Conservation (phyloP, 1,140 invertebrate species). For the Zeugodacus cucurbitae region DNA sequence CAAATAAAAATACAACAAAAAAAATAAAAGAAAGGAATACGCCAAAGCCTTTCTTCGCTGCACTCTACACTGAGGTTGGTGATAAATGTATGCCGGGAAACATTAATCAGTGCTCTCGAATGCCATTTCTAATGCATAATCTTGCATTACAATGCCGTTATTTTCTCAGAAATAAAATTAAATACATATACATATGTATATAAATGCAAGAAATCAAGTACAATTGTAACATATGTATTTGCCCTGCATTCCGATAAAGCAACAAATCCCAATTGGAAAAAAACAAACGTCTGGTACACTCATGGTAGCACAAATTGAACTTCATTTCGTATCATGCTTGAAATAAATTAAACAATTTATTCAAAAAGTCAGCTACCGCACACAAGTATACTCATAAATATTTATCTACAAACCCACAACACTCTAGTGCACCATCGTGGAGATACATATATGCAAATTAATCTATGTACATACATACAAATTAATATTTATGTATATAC, state of each 20-base stretch:
- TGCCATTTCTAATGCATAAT: neutral
- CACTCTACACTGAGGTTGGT: neutral
- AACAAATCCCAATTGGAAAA: too few relatives aligned
- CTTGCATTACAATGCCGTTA: neutral
- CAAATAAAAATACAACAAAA: too few relatives aligned
- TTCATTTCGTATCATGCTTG: neutral
- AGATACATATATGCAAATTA: too few relatives aligned
- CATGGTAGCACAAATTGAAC: neutral
- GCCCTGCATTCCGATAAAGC: too few relatives aligned
- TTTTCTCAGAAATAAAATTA: neutral
- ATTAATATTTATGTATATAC: neutral
- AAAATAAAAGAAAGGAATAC: too few relatives aligned
- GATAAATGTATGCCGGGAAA: neutral
- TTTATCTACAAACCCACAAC: neutral
- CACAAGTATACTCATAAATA: neutral
- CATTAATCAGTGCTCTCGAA: neutral
- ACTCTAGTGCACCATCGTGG: too few relatives aligned
- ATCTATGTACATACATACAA: too few relatives aligned
- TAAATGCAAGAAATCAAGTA: too few relatives aligned
- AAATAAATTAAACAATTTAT: conserved; percentile 4
- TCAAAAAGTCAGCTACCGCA: neutral
- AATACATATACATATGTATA: neutral
- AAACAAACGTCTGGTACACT: too few relatives aligned
- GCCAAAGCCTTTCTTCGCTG: neutral
- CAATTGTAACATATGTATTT: too few relatives aligned